Conservation (phyloP, 1,140 invertebrate genomes). For the Magallana angulata region DNA sequence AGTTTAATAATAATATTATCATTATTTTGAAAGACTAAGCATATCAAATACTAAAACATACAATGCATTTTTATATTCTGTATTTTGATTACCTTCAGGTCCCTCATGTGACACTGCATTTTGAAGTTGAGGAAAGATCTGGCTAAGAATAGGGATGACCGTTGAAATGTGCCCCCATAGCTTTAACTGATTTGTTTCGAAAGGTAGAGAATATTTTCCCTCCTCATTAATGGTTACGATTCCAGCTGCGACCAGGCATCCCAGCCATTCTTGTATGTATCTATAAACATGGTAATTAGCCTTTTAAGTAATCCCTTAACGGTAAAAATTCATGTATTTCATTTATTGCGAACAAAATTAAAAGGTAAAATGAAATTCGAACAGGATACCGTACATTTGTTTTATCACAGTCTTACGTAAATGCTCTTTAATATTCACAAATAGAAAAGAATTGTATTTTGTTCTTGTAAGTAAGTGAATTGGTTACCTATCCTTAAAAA, state of each 20-base stretch:
- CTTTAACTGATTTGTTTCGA: neutral
- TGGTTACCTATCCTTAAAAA: too few species aligned
- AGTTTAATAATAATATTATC: neutral
- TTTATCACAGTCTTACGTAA: too few species aligned
- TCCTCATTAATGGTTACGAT: neutral
- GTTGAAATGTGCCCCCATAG: neutral
- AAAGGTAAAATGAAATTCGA: too few species aligned
- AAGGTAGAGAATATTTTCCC: neutral
- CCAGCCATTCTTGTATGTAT: conserved; percentile 6
- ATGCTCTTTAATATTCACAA: too few species aligned
- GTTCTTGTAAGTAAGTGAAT: too few species aligned
- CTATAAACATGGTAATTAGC: neutral
- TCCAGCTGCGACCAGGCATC: neutral
- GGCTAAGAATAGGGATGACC: neutral
- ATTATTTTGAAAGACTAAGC: neutral
- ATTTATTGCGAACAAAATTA: too few species aligned
- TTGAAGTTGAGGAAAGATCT: neutral
- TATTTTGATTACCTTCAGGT: neutral
- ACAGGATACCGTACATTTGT: too few species aligned
- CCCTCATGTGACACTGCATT: neutral
- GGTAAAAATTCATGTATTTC: too few species aligned
- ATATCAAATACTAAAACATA: neutral
- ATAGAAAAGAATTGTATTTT: too few species aligned
- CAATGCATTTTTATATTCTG: too few species aligned
- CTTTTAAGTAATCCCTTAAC: too few species aligned